Evolutionary conservation across 2,113 vertebrate genomes (phyloP).

Genomic region (Fulica atra): DNA sequence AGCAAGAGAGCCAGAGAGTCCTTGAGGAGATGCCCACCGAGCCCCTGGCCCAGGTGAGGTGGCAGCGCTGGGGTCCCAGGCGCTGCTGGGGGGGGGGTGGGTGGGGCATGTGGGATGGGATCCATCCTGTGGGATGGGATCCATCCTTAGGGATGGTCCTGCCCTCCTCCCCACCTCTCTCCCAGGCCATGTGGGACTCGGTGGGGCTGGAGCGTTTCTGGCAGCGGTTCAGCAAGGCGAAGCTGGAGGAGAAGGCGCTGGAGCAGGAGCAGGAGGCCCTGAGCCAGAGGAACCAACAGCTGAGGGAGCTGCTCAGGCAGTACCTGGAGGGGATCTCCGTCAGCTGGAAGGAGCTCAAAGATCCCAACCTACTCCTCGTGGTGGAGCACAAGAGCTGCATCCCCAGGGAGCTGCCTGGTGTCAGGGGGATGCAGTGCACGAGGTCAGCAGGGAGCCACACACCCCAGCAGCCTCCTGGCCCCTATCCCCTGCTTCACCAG

Average conservation of each 20-base stretch:
- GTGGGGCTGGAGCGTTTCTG: conserved; percentile 81
- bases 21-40: conserved; percentile 25
- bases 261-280: conserved; percentile 49
- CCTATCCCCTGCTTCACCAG: fast-evolving
- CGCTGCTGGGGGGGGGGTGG: fast-evolving
- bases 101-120: too few relatives aligned
- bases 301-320: conserved; percentile 74
- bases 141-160: fast-evolving
- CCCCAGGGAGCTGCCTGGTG: background rate
- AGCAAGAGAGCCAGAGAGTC: background rate
- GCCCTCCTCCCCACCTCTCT: fast-evolving
- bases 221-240: conserved; percentile 85
- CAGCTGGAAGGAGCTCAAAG: conserved; percentile 62
- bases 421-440: background rate
- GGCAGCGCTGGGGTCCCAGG: fast-evolving
- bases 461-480: background rate
- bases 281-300: conserved; percentile 67
- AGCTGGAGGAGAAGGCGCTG: conserved; percentile 79
- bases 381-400: background rate
- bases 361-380: conserved; percentile 66
- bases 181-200: conserved; percentile 75
- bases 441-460: conserved; percentile 53
- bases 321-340: conserved; percentile 78
- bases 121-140: background rate
- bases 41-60: conserved; percentile 76